Evolutionary conservation across 2,888 invertebrate genomes (phyloP), one percentile per base, ranked within the genome.

Genomic region (Himalopsyche anomala): DNA sequence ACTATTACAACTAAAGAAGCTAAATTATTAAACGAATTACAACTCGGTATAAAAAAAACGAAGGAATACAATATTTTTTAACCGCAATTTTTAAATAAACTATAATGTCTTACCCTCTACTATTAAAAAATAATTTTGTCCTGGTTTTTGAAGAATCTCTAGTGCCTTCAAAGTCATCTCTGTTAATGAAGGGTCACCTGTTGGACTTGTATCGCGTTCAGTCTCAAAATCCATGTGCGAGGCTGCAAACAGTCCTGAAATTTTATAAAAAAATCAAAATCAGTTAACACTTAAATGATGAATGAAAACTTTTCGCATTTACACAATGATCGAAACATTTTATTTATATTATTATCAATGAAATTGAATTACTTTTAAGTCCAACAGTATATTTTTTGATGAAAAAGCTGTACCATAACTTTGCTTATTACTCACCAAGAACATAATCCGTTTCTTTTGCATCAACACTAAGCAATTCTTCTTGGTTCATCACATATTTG

Each of bases 401-500:
- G 6, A 2, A 40, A 40, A 40, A 6, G 40, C 40, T 40, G 40
- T 2, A 40, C 40, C 2, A 81, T n/a, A 17, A 38, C 8, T 38
- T 9, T 36, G 19, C 19, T 82, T 51, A 45, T 45, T 11, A 89
- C 92, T 92, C 90, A 95, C 95, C 95, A 69, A 95, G 91, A 80
- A 94, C 91, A 90, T 94, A 94, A 90, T 95, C 95, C 38, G 94
- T 93, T 89, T 93, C 92, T 89, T 92, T 92, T 5, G 81, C 42
- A 89, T 94, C 94, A n/a, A 92, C 90, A 51, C 90, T 90, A 69
- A 92, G 92, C 88, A 96, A 93, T 89, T 95, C 94, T 87, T 93
- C 92, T 90, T 94, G 94, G 90, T 94, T 95, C 92, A 94, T 94
- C 36, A 95, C 95, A 90, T 95, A 95, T 89, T 93, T 93, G 9